Evolutionary conservation across 1,140 invertebrate species (phyloP).

Genomic region (Atopsyche davidsoni): DNA sequence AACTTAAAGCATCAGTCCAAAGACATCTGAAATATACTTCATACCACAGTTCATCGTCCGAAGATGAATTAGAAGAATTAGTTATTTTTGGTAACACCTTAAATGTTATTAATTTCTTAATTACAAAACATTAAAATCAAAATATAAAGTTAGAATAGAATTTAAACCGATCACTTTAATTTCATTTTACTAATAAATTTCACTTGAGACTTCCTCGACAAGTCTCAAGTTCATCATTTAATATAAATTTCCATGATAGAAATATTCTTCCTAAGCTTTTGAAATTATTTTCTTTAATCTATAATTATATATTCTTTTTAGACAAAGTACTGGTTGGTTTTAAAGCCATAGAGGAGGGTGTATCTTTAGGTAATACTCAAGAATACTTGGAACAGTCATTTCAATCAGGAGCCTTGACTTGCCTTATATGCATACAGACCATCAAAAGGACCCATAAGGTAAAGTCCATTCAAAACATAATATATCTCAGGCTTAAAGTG

Average conservation of each 20-base stretch:
- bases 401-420: slow-evolving; percentile 72
- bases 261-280: too few species aligned
- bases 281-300: background rate
- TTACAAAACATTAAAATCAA: background rate
- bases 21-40: slow-evolving; percentile 19
- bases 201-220: background rate
- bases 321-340: too few species aligned
- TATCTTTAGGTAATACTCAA: slow-evolving; percentile 29
- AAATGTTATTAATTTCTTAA: background rate
- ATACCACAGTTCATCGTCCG: slow-evolving; percentile 26
- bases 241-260: background rate
- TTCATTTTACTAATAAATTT: background rate
- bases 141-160: background rate
- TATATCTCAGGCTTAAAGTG: background rate
- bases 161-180: background rate
- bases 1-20: slow-evolving; percentile 20
- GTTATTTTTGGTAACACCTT: background rate
- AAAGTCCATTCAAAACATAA: background rate
- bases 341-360: background rate
- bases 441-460: slow-evolving; percentile 67
- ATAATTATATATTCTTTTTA: background rate
- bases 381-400: slow-evolving; percentile 69
- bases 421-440: slow-evolving; percentile 87
- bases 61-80: slow-evolving; percentile 20
- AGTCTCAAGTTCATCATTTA: background rate